Base-by-base conservation (phyloP, 2,113 vertebrate genomes). In the Oncorhynchus gorbuscha region DNA sequence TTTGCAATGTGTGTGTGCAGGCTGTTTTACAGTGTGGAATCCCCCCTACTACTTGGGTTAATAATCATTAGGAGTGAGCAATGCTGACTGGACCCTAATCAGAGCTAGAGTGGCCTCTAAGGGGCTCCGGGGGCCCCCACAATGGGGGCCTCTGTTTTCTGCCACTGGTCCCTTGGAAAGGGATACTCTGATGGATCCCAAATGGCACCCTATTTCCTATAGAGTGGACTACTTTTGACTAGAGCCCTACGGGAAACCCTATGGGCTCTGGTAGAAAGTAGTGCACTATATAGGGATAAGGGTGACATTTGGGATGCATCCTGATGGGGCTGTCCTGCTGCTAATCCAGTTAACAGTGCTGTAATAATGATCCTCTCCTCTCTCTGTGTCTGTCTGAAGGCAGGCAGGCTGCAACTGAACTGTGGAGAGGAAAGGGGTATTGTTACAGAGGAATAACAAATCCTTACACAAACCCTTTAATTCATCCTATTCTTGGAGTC, bases 311-410 rank as follows among this genome's bases (percentile, higher is more conserved):
- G 72, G 18, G 39, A 45, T 9, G 39, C 9, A 45, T 1, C 2
- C 39, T 18, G 62, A 20, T 45, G 18, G 39, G 68, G 5, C 35
- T 48, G 35, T 82, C 78, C 83, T 82, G 78, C 78, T 82, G 78
- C 67, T 82, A 80, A 80, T 73, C 69, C 66, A 82, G 75, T 62
- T 77, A 82, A 71, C 77, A 78, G 66, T 72, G 78, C 69, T 79
- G 62, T 75, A 45, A 45, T 84, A 76, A 85, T 77, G 70, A 78
- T 72, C 66, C 62, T 66, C 67, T 45, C 39, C 39, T 11, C 39
- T 45, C 77, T 67, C 75, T 79, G 76, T 73, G 66, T 74, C 32
- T 75, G 70, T 65, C 66, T 70, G 76, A n/a, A 28, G 24, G 39
- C 39, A 45, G 39, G 12, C 39, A 45, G 39, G 39, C 2, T 69